A percentile compares a stretch with the other conserved stretches of the same genome.
Evolutionary conservation across 2,797 vertebrate genomes (phyloP).

Genomic region (Acanthornis magna): DNA sequence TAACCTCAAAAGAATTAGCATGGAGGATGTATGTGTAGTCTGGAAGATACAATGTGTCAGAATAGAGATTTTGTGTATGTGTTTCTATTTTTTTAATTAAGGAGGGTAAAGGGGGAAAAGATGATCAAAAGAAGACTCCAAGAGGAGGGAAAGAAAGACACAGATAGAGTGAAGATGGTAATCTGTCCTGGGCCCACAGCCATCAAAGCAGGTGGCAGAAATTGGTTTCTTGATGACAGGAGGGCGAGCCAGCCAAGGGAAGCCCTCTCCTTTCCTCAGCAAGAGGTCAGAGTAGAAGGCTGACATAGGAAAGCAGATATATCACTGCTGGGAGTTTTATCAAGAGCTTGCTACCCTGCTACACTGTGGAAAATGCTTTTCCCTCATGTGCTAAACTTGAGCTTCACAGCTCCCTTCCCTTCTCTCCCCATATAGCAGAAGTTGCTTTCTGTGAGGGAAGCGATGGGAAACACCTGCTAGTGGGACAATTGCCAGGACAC

Average conservation of each 20-base stretch:
- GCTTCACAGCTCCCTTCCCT: neutral
- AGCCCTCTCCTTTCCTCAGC: constrained; percentile 10
- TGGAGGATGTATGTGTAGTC: constrained; percentile 47
- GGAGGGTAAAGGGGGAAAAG: neutral
- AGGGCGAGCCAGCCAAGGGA: constrained; percentile 12
- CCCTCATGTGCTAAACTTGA: neutral
- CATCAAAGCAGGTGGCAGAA: constrained; percentile 54
- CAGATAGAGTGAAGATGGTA: neutral
- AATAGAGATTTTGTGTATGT: neutral
- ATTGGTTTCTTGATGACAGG: constrained; percentile 32
- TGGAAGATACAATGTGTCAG: constrained; percentile 33
- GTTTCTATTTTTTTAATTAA: constrained; percentile 20
- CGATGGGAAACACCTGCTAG: neutral
- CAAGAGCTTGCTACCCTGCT: neutral
- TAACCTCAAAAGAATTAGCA: constrained; percentile 49
- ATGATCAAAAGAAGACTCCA: neutral
- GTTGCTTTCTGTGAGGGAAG: neutral
- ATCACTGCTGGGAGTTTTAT: neutral
- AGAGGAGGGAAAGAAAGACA: neutral
- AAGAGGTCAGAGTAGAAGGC: constrained; percentile 18
- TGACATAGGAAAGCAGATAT: constrained; percentile 19
- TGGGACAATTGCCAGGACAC: neutral
- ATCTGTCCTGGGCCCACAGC: constrained; percentile 40
- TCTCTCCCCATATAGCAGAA: neutral
- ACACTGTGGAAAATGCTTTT: constrained; percentile 3